Evolutionary conservation across 2,888 invertebrate species (phyloP).

Genomic region (Anodontia alba): DNA sequence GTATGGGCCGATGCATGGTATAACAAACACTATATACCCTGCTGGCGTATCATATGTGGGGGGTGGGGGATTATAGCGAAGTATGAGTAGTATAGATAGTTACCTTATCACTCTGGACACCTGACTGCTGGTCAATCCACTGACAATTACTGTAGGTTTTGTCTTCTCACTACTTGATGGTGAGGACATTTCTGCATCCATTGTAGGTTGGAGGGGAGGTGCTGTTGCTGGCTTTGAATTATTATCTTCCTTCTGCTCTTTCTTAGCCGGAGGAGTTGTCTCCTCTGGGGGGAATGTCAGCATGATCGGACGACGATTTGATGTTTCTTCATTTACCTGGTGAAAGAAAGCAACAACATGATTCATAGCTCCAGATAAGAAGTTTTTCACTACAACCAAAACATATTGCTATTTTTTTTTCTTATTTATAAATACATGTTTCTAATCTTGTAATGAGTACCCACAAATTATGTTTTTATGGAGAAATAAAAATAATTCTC

Average conservation of each 20-base stretch:
- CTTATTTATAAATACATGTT: no score
- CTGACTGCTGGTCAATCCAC: constrained; percentile 80
- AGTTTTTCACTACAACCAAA: background rate
- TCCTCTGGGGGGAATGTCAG: constrained; percentile 86
- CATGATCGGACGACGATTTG: constrained; percentile 92
- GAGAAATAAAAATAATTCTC: no score
- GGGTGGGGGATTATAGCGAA: no score
- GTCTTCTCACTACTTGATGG: constrained; percentile 50
- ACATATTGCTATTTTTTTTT: background rate
- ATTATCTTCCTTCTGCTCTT: constrained; percentile 66
- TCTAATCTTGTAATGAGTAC: no score
- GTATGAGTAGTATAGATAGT: no score
- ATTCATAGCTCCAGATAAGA: no score
- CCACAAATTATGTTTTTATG: no score
- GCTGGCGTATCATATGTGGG: no score
- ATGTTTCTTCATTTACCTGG: constrained; percentile 91
- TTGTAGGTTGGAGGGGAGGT: constrained; percentile 57
- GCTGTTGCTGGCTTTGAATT: constrained; percentile 27
- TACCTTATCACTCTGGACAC: constrained; percentile 71
- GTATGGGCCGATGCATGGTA: no score
- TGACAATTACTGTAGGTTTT: constrained; percentile 67
- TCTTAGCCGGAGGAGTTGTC: constrained; percentile 59
- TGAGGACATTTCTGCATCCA: constrained; percentile 73
- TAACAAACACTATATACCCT: no score
- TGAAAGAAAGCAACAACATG: no score